Conservation (phyloP, 2,888 invertebrate species). For the Coecobrya sp. region DNA sequence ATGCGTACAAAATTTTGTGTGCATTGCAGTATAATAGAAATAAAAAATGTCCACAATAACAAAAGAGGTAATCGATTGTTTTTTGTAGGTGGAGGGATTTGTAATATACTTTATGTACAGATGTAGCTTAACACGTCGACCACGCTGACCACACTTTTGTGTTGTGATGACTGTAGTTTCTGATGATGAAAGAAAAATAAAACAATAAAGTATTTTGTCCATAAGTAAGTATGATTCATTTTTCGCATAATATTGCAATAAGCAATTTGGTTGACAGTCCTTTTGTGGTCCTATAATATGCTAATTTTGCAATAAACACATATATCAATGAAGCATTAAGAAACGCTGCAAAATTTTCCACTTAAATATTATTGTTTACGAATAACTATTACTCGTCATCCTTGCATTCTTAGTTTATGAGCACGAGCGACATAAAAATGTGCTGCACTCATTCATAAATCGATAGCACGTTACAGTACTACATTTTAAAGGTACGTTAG, state of each 20-base stretch:
- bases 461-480: neutral
- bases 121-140: neutral
- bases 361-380: neutral
- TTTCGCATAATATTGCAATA: neutral
- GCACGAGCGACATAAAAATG: slow-evolving; percentile 15
- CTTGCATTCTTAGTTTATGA: slow-evolving; percentile 50
- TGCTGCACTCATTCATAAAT: slow-evolving; percentile 14
- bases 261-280: neutral
- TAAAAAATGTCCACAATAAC: neutral
- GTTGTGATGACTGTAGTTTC: slow-evolving; percentile 1
- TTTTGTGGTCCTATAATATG: slow-evolving; percentile 50
- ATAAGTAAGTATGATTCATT: slow-evolving; percentile 20
- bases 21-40: neutral
- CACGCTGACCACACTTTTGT: neutral
- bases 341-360: slow-evolving; percentile 2
- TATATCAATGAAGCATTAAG: slow-evolving; percentile 4
- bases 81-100: neutral
- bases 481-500: neutral
- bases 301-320: slow-evolving; percentile 49
- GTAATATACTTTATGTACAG: neutral
- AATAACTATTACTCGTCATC: slow-evolving; percentile 30
- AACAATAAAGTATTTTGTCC: neutral
- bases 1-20: neutral
- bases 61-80: neutral
- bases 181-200: slow-evolving; percentile 60